phyloP scores from a whole-genome alignment of 2,888 invertebrate species.

The Lepidocyrtoides sp. region DNA sequence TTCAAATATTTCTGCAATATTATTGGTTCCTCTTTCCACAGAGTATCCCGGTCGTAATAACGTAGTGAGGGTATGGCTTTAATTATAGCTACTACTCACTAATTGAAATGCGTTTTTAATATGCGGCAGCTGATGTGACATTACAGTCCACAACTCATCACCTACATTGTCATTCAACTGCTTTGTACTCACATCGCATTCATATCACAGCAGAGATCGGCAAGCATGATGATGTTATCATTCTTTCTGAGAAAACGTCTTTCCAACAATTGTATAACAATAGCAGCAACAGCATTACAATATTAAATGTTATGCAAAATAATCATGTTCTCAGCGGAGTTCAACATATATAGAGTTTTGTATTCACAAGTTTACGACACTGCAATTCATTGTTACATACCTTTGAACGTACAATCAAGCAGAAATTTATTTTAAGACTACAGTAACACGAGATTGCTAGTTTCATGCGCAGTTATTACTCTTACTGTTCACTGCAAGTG shows the following conservation, averaged over 20 bases:
- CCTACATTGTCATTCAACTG: neutral
- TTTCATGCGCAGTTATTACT: no score
- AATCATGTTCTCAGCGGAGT: neutral
- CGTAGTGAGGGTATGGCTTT: no score
- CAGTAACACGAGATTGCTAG: no score
- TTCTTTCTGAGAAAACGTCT: neutral
- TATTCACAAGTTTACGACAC: neutral
- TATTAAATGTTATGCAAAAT: constrained; percentile 16
- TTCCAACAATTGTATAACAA: constrained; percentile 24
- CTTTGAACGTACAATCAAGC: no score
- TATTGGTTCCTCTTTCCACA: no score
- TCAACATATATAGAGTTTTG: no score
- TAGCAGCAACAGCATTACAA: no score
- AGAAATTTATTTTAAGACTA: constrained; percentile 3
- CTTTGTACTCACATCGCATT: neutral
- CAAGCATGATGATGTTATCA: no score
- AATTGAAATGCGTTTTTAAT: constrained; percentile 39
- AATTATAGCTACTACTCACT: constrained; percentile 1
- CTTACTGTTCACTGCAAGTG: neutral
- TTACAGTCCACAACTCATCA: neutral
- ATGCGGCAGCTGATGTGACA: constrained; percentile 27
- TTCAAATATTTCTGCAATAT: no score
- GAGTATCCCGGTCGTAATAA: no score
- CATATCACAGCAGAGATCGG: neutral
- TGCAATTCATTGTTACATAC: constrained; percentile 11